These are phyloP conservation scores for Nannoperca obscura DNA, from an alignment of 2,797 vertebrate genomes.

Conservation along the genomic window DNA sequence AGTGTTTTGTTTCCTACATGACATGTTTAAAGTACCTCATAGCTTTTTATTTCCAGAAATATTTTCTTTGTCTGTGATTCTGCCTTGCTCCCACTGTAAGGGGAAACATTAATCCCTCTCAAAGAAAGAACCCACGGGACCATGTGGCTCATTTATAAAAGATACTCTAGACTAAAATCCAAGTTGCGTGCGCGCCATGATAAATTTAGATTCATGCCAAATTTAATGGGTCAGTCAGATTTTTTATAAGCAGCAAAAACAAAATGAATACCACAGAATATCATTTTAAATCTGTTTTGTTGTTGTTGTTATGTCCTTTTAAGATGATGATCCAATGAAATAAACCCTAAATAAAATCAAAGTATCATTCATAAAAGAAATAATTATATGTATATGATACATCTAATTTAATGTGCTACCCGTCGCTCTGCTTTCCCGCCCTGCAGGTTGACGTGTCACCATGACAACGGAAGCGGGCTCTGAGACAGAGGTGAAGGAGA, in stretches of 20 bases:
- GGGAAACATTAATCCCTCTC: background rate
- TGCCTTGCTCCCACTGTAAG: background rate
- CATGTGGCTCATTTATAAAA: constrained; percentile 72
- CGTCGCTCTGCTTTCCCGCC: constrained; percentile 1
- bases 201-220: constrained; percentile 48
- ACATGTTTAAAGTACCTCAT: background rate
- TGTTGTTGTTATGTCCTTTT: too few relatives aligned
- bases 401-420: fast-evolving
- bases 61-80: background rate
- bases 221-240: constrained; percentile 28
- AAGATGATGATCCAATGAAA: background rate
- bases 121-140: background rate
- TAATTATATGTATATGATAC: too few relatives aligned
- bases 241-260: constrained; percentile 5
- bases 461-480: constrained; percentile 95
- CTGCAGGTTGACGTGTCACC: constrained; percentile 84
- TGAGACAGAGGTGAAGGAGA: constrained; percentile 90
- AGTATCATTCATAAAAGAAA: too few relatives aligned
- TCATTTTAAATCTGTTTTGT: background rate
- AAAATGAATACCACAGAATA: background rate
- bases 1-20: constrained; percentile 4
- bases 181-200: constrained; percentile 38
- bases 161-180: constrained; percentile 49
- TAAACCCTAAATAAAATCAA: background rate
- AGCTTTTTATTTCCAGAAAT: background rate